These are phyloP conservation scores for Okapia johnstoni DNA, from an alignment of 2,113 vertebrate species.

Conservation along the genomic window DNA sequence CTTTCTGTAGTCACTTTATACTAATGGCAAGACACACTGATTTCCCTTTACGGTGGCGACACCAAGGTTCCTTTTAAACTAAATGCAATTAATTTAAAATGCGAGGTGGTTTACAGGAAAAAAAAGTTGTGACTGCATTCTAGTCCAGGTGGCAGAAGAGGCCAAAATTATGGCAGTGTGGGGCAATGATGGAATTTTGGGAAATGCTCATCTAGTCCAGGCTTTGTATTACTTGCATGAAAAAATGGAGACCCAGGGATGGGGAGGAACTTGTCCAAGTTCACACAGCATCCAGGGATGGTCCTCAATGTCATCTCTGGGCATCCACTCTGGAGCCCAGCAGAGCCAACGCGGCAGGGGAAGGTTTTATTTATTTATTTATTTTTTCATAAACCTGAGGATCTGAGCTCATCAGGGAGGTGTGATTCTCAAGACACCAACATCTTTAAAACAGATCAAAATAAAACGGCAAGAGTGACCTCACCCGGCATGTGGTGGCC, in stretches of 20 bases:
- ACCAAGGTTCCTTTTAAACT: neutral
- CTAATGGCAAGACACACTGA: no score
- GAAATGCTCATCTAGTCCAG: neutral
- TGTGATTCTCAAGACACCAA: neutral
- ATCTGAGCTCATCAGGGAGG: neutral
- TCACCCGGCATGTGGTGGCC: neutral
- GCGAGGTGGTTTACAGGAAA: neutral
- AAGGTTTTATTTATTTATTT: neutral
- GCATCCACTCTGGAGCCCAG: rapidly evolving
- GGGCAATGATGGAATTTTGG: rapidly evolving
- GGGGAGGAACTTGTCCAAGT: neutral
- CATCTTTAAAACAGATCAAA: neutral
- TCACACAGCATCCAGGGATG: rapidly evolving
- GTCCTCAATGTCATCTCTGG: neutral
- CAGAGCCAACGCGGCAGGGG: rapidly evolving
- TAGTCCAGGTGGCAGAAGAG: neutral
- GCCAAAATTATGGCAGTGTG: rapidly evolving
- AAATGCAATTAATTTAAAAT: neutral
- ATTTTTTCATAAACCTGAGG: neutral
- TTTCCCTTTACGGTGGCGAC: neutral
- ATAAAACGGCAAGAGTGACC: neutral
- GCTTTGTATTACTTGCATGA: rapidly evolving
- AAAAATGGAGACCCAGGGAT: rapidly evolving
- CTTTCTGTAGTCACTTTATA: neutral
- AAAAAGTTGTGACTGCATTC: rapidly evolving